Evolutionary conservation across 2,113 vertebrate species (phyloP), one percentile per base, ranked within the genome.

Genomic region (Seriola quinqueradiata): DNA sequence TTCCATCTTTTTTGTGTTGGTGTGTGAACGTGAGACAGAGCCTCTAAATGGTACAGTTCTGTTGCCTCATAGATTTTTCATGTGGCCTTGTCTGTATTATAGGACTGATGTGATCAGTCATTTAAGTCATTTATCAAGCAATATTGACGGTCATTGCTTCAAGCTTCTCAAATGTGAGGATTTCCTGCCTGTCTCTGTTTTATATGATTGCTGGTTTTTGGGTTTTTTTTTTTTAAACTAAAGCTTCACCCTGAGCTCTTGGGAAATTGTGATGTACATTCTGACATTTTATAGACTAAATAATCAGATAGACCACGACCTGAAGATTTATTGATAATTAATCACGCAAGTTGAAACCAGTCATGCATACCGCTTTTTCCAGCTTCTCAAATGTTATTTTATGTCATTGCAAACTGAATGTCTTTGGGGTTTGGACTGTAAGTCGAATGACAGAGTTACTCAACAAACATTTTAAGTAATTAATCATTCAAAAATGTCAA

Each of bases 151-250:
- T 67, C 8, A 12, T 44, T 69, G 58, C 17, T 28, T 61, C 36
- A 48, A 38, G 65, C 40, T 60, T 28, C 40, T 46, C 32, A 46
- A 54, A 54, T 11, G 11, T 23, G 10, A 48, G 0, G 12, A 50
- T 58, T 58, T 32, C 19, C 77, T 25, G 60, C 32, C 50, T n/a
- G 44, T 13, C n/a, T 65, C 63, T 59, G 12, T 52, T 34, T 60
- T 21, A 36, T 54, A 28, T 36, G 23, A 50, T 2, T 60, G 23
- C 68, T 4, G 16, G 3, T 16, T 50, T 36, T 60, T 10, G 28
- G 28, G 13, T 19, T 9, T 42, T 7, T 60, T 7, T 60, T 34
- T 16, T 58, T 2, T 7, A 10, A 17, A 66, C 23, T 10, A 12
- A 13, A 23, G 42, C 36, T 25, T 46, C 23, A 28, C 12, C n/a